Conservation (phyloP, 2,888 invertebrate species). For the Trisateles emortualis region DNA sequence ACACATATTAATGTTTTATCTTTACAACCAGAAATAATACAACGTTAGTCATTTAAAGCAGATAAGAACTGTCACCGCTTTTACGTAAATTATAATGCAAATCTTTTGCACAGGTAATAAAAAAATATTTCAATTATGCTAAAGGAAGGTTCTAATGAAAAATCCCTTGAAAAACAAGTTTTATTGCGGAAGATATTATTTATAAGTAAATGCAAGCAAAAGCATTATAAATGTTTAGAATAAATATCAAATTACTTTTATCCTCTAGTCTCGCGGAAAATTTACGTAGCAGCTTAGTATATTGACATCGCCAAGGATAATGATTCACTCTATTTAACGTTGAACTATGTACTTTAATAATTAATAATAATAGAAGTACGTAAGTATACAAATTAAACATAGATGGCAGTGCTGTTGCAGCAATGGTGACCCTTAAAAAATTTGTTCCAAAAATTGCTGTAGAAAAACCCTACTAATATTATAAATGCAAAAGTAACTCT, state of each 20-base stretch:
- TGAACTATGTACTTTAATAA: not conserved
- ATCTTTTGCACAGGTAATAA: not conserved
- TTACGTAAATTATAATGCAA: no score
- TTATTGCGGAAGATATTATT: constrained; percentile 42
- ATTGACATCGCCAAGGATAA: constrained; percentile 4
- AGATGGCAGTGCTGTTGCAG: no score
- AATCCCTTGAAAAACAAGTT: constrained; percentile 25
- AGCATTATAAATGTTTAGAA: constrained; percentile 25
- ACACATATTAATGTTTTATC: not conserved
- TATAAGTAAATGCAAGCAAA: constrained; percentile 32
- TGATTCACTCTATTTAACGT: not conserved
- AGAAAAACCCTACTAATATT: no score
- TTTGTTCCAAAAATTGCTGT: no score
- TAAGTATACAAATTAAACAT: no score
- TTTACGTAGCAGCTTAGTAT: constrained; percentile 8
- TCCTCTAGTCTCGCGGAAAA: constrained; percentile 5
- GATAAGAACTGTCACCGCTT: no score
- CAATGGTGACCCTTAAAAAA: no score
- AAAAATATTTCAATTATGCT: not conserved
- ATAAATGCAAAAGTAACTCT: no score
- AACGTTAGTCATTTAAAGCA: no score
- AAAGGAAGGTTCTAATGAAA: not conserved
- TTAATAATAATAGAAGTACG: no score
- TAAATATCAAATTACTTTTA: constrained; percentile 20
- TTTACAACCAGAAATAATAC: no score